Base-by-base conservation (phyloP, 2,888 invertebrate genomes). In the Strigamia transsilvanica region DNA sequence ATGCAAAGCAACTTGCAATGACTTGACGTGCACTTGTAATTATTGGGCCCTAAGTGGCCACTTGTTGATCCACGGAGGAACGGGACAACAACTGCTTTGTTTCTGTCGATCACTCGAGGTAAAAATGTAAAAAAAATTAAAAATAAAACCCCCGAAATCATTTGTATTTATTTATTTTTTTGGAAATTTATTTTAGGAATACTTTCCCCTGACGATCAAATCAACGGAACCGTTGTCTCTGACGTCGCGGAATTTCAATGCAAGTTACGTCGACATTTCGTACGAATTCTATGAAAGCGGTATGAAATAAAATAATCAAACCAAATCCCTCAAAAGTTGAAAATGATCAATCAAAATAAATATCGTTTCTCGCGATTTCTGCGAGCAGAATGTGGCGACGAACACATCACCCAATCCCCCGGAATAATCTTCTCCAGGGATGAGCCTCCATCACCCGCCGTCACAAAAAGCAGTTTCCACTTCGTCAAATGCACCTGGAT, bases 401-500 rank as follows among this genome's bases (percentile, higher is more conserved):
- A 51, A 23, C 18, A 80, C 13, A 32, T 80, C 46, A 51, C 21
- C 9, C 23, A 80, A 51, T 32, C 46, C 51, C 46, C 80, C 4
- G 80, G 80, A 51, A 80, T 80, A 32, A 80, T 80, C 21, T 80
- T 80, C 46, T 80, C 80, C 51, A 80, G 46, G 15, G 51, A 80
- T 46, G 51, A 80, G 32, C n/a, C 79, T 42, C 46, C 51, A 21
- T 46, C 42, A 27, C 32, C 73, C 73, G 27, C 73, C 73, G 32
- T 73, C 73, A 73, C 73, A 73, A 73, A 73, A 73, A 73, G 73
- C 73, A 73, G 73, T 73, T 80, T 80, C 51, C 51, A 80, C 46
- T 80, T 51, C 51, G 32, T 80, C 32, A 51, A 41, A 46, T 80
- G 80, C 46, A 80, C 80, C 42, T 80, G 80, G 80, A 51, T 80